Percentiles rank a stretch among this genome's conserved stretches.
Conservation (phyloP, 2,888 invertebrate genomes). For the Brachyptera putata region DNA sequence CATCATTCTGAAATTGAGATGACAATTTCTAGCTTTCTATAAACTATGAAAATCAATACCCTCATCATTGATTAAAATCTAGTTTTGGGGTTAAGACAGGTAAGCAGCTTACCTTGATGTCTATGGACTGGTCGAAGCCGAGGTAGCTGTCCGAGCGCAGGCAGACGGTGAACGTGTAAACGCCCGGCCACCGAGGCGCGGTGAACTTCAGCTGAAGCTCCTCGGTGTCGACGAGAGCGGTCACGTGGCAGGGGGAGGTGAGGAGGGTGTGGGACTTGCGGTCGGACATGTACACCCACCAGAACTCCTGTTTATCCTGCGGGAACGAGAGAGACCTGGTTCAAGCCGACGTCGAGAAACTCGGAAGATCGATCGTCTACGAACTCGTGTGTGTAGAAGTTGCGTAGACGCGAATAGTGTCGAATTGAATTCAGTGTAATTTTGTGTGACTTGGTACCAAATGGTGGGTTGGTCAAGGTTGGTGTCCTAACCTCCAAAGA, state of each 20-base stretch:
- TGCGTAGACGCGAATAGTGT: no score
- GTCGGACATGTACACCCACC: constrained; percentile 99
- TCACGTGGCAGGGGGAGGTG: constrained; percentile 90
- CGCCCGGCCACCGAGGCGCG: constrained; percentile 89
- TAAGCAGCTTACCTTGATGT: constrained; percentile 72
- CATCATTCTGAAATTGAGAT: no score
- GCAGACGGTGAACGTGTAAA: constrained; percentile 89
- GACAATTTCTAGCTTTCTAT: no score
- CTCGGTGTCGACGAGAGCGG: constrained; percentile 83
- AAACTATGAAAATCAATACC: no score
- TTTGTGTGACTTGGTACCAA: no score
- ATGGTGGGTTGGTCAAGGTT: no score
- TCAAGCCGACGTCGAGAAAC: neutral
- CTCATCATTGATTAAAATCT: no score
- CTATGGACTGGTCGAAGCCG: constrained; percentile 92
- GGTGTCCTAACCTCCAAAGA: no score
- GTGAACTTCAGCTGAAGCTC: constrained; percentile 95
- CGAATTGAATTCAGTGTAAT: no score
- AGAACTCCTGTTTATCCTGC: constrained; percentile 93
- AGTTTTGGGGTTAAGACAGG: no score
- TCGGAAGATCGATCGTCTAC: neutral
- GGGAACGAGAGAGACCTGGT: neutral
- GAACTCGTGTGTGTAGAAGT: no score
- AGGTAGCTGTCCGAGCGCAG: constrained; percentile 95
- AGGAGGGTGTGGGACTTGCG: constrained; percentile 86